Evolutionary conservation across 2,113 vertebrate species (phyloP), one percentile per base, ranked within the genome.

Genomic region (Phrynosoma blainvillii): DNA sequence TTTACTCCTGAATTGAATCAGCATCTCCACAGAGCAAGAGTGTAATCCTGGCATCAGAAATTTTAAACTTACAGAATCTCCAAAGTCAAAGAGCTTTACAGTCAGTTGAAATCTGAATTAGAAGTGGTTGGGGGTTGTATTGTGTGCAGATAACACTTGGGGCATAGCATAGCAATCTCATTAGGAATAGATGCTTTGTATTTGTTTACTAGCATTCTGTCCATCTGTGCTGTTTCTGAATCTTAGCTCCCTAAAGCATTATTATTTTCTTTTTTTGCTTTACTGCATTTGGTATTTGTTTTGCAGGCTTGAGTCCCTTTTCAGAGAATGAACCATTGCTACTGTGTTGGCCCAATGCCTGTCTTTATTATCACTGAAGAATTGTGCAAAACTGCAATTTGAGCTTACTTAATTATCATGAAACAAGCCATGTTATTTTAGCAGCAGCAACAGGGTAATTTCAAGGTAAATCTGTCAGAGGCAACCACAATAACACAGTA

Each of bases 371-470:
- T 94, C 92, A 88, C 93, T 92, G 93, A 94, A 92, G 79, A 89
- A 76, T 93, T 90, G 79, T 87, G 93, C 83, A 92, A 84, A 93
- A 87, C 89, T 88, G 90, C 92, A 87, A 94, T 82, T 92, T 86
- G 80, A 90, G 87, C 94, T 94, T 92, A 93, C 90, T 92, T 94
- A 95, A 92, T 90, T 93, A 79, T 92, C 87, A 93, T 95, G 90
- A 94, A 96, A 95, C 94, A 94, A 85, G 88, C 82, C 82, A 88
- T 91, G 89, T 84, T 90, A 94, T 95, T 94, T 95, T 93, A 92
- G 89, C 87, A 91, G 92, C 91, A 94, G 93, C 92, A 94, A 94
- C 91, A 92, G 86, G 87, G 90, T 90, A 94, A 92, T 89, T 95
- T 92, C 79, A 82, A 91, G 94, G 90, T 92, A 94, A 96, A 95